Evolutionary conservation across 1,140 invertebrate species (phyloP), one percentile per base, ranked within the genome.

Genomic region (Coelopa frigida): DNA sequence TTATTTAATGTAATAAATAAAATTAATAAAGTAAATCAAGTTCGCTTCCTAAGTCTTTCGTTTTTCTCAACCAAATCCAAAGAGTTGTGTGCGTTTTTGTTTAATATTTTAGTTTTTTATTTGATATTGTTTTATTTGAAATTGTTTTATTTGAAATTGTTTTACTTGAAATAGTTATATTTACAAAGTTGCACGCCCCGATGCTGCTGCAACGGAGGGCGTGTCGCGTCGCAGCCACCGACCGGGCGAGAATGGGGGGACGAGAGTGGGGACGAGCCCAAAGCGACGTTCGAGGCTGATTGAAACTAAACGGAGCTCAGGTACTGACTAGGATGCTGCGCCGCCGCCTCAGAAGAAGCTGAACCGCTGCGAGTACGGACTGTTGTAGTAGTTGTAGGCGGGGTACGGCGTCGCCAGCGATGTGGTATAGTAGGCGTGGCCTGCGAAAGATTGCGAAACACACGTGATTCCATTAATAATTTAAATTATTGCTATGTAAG

Each of bases 351-450:
- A 48, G 18, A 36, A 41, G 29, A 50, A 50, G 22, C 15, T 50
- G 46, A 49, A 50, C 29, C 44, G 48, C 8, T 50, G 48, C 17
- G 29, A 32, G 23, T 45, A 50, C 17, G 48, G 48, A 46, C 37
- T 41, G 21, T 33, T 50, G 37, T 40, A 50, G 31, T 50, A 50
- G 22, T 50, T 46, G 33, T 36, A 50, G 15, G 43, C 43, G 5
- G 43, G 31, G 38, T 45, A 50, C 20, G 31, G 20, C 20, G 43
- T 36, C 6, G 43, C 26, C 21, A 29, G 26, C 26, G 33, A 7
- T 14, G 40, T 23, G 27, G 29, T 43, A 27, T 7, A 43, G 23
- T 31, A 43, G n/a, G 27, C 31, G 5, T 26, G 15, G 22, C 41
- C 41, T 43, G 10, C 6, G 22, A 26, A 4, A 36, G 20, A 3